Conservation (phyloP, 2,797 vertebrate genomes). For the Sebastes iracundus region DNA sequence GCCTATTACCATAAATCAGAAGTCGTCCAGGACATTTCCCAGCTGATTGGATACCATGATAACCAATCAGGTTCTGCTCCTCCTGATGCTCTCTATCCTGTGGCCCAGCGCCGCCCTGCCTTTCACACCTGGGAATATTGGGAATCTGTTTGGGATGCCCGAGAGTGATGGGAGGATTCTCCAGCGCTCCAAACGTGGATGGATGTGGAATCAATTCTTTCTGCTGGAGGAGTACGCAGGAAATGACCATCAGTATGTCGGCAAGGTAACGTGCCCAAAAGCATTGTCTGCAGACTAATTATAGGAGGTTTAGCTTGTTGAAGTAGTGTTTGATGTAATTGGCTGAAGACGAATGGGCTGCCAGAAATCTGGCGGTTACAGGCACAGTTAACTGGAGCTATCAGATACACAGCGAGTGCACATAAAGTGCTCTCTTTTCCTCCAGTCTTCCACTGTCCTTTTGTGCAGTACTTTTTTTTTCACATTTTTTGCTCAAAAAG, state of each 20-base stretch:
- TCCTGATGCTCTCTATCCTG: constrained; percentile 75
- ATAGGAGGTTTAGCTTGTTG: constrained; percentile 54
- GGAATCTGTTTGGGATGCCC: constrained; percentile 74
- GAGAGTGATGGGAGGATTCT: constrained; percentile 85
- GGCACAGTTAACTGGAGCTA: constrained; percentile 47
- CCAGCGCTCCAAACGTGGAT: constrained; percentile 93
- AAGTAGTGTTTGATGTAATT: constrained; percentile 61
- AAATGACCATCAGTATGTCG: constrained; percentile 96
- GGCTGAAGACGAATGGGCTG: constrained; percentile 65
- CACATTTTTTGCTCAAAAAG: background rate
- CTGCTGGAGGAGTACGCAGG: constrained; percentile 97
- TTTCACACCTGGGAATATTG: constrained; percentile 81
- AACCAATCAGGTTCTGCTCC: constrained; percentile 74
- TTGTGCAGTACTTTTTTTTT: background rate
- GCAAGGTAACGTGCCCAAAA: constrained; percentile 88
- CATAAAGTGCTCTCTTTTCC: background rate
- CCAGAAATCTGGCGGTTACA: constrained; percentile 44
- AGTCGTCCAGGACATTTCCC: constrained; percentile 62
- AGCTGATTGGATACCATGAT: constrained; percentile 83
- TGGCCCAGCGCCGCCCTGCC: constrained; percentile 74
- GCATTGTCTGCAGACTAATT: constrained; percentile 56
- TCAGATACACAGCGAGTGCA: constrained; percentile 37
- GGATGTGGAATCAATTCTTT: constrained; percentile 99
- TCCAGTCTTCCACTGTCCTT: background rate
- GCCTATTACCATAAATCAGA: constrained; percentile 70